Base-by-base conservation (phyloP, 2,113 vertebrate species). In the Ranitomeya imitator region DNA sequence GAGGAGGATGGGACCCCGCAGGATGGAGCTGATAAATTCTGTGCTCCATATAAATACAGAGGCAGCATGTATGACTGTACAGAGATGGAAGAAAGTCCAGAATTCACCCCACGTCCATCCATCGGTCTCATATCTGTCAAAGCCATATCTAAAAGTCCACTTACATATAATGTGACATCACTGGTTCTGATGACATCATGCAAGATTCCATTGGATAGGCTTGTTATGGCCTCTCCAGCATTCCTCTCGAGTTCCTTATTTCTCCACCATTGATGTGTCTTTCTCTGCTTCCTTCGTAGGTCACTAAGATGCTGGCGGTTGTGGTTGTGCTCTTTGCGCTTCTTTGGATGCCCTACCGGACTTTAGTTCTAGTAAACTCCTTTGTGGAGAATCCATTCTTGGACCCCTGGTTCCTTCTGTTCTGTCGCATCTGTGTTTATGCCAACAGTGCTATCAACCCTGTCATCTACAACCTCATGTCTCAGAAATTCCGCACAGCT, bases 401-500 rank as follows among this genome's bases (percentile, higher is more conserved):
- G 87, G 91, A 96, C 7, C 92, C 92, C 82, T 95, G 96, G 96
- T 95, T 96, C 89, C 78, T 96, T 21, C 93, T 97, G 19, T 96
- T 96, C 85, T 96, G 95, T 86, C 89, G 93, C 21, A 93, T 90
- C 0, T 96, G 95, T 88, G 90, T 97, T 86, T 97, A 96, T 7
- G 92, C 96, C 90, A 95, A 95, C 94, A 96, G 95, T 0, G 94
- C 96, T 26, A 93, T 96, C 91, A 95, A 95, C 92, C 96, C 96
- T 0, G 89, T 96, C 8, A 91, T 96, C 79, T 96, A 96, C 92
- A 96, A 96, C 83, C 93, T 94, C 80, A 95, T 94, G 96, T 97
- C 95, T 8, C 95, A 93, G 93, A 96, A 95, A 92, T 96, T 96
- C 87, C 93, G 93, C 81, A 93, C 88, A 0, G 96, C 95, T 4